Conservation (phyloP, 2,113 vertebrate genomes). For the Cyphomyrus plagiostoma region DNA sequence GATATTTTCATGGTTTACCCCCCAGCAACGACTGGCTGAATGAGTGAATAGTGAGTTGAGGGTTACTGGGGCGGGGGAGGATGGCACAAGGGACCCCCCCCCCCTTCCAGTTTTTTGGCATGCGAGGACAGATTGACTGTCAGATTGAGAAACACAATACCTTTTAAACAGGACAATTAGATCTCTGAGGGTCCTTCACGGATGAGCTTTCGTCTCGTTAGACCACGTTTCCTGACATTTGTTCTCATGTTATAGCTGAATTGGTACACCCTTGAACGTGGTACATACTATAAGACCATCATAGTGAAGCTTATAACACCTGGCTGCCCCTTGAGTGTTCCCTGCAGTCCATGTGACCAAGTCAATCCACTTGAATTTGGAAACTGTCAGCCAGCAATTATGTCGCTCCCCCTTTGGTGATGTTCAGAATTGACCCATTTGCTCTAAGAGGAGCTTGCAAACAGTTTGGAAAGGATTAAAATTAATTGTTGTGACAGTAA, state of each 20-base stretch:
- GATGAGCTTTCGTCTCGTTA: slow-evolving; percentile 29
- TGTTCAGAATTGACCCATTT: not conserved
- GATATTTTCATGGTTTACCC: slow-evolving; percentile 43
- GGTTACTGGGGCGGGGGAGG: slow-evolving; percentile 29
- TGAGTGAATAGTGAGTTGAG: slow-evolving; percentile 37
- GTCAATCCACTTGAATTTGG: not conserved
- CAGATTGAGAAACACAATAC: slow-evolving; percentile 53
- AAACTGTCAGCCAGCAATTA: not conserved
- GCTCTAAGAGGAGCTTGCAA: not conserved
- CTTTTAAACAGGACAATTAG: slow-evolving; percentile 33
- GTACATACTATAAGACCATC: not conserved
- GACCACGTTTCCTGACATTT: slow-evolving; percentile 16
- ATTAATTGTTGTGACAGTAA: slow-evolving; percentile 7
- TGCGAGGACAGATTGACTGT: slow-evolving; percentile 44
- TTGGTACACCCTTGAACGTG: not conserved
- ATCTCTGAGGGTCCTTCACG: slow-evolving; percentile 16
- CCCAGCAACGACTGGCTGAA: slow-evolving; percentile 45
- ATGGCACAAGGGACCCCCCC: slow-evolving; percentile 7
- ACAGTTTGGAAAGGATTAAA: not conserved
- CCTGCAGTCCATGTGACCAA: not conserved
- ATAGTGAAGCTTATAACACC: not conserved
- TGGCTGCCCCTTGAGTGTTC: not conserved
- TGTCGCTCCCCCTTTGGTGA: slow-evolving; percentile 14
- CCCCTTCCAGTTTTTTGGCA: slow-evolving; percentile 41
- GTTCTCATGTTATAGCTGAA: not conserved